These are phyloP conservation scores for Cephus pygmeus DNA, from an alignment of 2,888 invertebrate genomes.

Conservation along the genomic window DNA sequence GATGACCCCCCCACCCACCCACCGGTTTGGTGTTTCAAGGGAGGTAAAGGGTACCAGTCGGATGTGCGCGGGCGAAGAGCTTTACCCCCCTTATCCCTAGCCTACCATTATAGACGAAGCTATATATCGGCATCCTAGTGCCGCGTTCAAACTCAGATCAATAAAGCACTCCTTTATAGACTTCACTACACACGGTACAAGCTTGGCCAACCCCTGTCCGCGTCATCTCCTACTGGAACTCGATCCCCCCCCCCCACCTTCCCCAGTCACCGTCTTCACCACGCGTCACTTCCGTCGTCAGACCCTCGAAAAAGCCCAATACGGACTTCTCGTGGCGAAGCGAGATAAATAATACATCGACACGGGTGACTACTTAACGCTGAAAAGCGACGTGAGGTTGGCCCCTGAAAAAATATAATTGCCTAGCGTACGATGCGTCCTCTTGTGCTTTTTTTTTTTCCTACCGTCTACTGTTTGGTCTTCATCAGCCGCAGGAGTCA, in stretches of 20 bases:
- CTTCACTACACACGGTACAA: slow-evolving; percentile 60
- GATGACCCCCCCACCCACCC: no score
- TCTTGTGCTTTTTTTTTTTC: no score
- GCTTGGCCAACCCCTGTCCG: slow-evolving; percentile 50
- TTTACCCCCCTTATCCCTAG: slow-evolving; percentile 31
- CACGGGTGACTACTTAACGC: not conserved
- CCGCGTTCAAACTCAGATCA: slow-evolving; percentile 64
- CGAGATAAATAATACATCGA: not conserved
- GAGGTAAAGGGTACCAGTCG: not conserved
- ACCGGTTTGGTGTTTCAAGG: no score
- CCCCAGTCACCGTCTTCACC: slow-evolving; percentile 16
- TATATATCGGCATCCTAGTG: slow-evolving; percentile 59
- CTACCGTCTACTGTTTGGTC: no score
- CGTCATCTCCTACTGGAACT: slow-evolving; percentile 21
- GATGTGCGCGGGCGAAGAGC: not conserved
- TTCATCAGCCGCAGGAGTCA: no score
- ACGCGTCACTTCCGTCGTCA: slow-evolving; percentile 23
- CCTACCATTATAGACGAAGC: slow-evolving; percentile 36
- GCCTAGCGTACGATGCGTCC: not conserved
- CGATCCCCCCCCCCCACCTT: slow-evolving; percentile 20
- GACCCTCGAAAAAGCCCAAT: not conserved
- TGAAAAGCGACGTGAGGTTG: not conserved
- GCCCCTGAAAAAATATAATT: not conserved
- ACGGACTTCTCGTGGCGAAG: not conserved
- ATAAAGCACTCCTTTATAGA: slow-evolving; percentile 65